Conservation (phyloP, 1,140 invertebrate genomes). For the Cydia pomonella region DNA sequence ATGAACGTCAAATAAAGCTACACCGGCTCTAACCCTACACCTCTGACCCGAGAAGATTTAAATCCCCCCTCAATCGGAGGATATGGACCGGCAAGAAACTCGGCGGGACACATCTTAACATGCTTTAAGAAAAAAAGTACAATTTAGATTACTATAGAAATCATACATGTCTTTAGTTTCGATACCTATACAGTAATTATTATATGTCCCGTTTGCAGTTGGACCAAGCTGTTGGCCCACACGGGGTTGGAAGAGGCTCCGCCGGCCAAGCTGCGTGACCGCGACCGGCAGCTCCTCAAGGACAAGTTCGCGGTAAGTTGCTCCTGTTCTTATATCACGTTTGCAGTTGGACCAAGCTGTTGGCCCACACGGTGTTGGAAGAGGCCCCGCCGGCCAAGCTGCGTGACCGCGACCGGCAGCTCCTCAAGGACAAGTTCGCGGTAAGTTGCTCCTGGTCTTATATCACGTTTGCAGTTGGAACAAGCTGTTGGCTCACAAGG, state of each 20-base stretch:
- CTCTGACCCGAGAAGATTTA: too few species aligned
- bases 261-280: constrained; percentile 90
- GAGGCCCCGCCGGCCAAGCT: constrained; percentile 87
- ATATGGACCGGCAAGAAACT: too few species aligned
- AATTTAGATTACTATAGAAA: too few species aligned
- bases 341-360: constrained; percentile 90
- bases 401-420: constrained; percentile 92
- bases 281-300: constrained; percentile 94
- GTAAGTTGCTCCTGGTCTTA: constrained; percentile 83
- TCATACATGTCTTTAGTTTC: too few species aligned
- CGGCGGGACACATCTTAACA: too few species aligned
- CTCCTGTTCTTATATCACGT: too few species aligned
- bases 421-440: constrained; percentile 96
- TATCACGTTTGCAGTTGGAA: constrained; percentile 91
- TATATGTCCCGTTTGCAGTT: too few species aligned
- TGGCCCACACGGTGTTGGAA: constrained; percentile 87
- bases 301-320: constrained; percentile 92
- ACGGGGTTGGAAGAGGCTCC: constrained; percentile 86
- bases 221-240: constrained; percentile 90
- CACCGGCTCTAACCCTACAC: too few species aligned
- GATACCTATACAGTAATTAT: too few species aligned
- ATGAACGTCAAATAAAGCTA: too few species aligned
- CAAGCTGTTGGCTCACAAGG: constrained; percentile 88
- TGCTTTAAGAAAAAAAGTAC: too few species aligned
- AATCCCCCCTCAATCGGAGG: too few species aligned